Evolutionary conservation across 1,140 invertebrate species (phyloP).

Genomic region (Calosoma granatense): DNA sequence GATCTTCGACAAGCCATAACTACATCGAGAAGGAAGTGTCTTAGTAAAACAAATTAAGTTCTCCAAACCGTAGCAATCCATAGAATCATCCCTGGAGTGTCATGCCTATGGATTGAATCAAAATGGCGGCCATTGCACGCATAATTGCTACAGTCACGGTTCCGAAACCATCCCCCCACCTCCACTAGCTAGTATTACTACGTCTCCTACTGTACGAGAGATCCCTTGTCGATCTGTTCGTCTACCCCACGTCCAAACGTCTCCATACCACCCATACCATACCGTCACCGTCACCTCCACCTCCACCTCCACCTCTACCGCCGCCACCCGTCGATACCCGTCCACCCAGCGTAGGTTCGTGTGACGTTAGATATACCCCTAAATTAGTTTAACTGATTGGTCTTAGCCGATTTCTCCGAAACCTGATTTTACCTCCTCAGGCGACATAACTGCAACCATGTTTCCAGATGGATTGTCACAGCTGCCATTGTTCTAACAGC

Average conservation of each 20-base stretch:
- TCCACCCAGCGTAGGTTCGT: conserved; percentile 1
- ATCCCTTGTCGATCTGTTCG: too few species aligned
- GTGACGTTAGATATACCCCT: neutral
- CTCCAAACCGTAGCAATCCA: neutral
- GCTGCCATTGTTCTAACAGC: too few species aligned
- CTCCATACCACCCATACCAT: neutral
- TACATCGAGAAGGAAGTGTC: neutral
- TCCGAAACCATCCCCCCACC: too few species aligned
- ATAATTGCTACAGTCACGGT: conserved; percentile 23
- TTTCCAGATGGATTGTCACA: too few species aligned
- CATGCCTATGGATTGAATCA: conserved; percentile 31
- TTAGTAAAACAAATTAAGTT: neutral
- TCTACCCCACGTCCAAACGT: neutral
- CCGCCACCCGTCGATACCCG: conserved; percentile 10
- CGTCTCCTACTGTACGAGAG: too few species aligned
- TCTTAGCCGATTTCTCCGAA: neutral
- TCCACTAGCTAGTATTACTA: too few species aligned
- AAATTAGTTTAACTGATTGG: neutral
- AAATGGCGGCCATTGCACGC: conserved; percentile 28
- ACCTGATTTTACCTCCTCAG: too few species aligned
- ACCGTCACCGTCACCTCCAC: conserved; percentile 6
- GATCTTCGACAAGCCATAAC: too few species aligned
- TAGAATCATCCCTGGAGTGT: conserved; percentile 23
- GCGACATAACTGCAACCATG: too few species aligned
- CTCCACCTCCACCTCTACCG: conserved; percentile 2